Conservation (phyloP, 2,113 vertebrate species). For the Urocynchramus pylzowi region DNA sequence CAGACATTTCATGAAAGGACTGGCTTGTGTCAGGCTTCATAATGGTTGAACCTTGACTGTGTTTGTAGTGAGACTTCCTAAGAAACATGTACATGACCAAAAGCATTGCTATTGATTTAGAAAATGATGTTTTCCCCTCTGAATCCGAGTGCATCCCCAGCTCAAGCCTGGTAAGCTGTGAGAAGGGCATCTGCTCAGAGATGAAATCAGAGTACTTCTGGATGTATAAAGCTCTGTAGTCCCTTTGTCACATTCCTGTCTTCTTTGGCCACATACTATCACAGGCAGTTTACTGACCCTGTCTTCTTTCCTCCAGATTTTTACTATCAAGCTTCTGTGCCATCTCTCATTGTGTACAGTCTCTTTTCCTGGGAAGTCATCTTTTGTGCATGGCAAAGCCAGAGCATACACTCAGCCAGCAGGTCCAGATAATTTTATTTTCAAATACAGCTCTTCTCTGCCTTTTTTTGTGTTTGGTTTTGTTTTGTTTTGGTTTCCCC, state of each 20-base stretch:
- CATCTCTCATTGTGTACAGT: not conserved
- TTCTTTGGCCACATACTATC: not conserved
- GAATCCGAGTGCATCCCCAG: not conserved
- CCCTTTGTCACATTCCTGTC: not conserved
- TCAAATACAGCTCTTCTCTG: not conserved
- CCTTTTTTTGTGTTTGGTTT: not conserved
- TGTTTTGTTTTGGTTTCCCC: not conserved
- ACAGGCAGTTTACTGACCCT: not conserved
- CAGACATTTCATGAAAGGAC: not conserved
- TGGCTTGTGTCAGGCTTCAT: not conserved
- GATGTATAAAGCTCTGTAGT: not conserved
- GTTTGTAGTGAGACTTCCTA: not conserved
- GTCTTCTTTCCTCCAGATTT: not conserved
- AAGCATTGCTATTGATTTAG: not conserved
- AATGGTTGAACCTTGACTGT: not conserved
- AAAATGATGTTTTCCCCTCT: not conserved
- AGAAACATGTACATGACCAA: not conserved
- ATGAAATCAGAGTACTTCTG: not conserved
- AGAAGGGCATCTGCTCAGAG: not conserved
- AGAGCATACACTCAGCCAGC: not conserved
- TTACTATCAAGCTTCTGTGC: not conserved
- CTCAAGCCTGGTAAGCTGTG: not conserved
- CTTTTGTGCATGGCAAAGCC: not conserved
- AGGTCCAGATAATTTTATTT: not conserved
- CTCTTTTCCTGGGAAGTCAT: not conserved